phyloP scores from a whole-genome alignment of 92 coral and sea anemone species.

The Zoanthus gigantus region DNA sequence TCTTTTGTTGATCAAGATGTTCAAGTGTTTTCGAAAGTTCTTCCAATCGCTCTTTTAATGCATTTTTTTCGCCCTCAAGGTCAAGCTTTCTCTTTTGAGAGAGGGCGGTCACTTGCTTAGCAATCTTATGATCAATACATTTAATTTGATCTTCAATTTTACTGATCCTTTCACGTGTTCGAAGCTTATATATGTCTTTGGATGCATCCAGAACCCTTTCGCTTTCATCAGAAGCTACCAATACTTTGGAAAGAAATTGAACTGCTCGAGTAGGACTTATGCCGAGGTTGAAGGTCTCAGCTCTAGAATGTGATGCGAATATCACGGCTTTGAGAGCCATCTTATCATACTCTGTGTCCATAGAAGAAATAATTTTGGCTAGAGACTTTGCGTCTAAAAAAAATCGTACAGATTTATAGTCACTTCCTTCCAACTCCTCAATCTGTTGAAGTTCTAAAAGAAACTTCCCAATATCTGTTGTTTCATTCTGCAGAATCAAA shows the following conservation, averaged over 20 bases:
- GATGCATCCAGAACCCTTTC: slow-evolving; percentile 53
- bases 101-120: not conserved
- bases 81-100: slow-evolving; percentile 24
- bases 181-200: slow-evolving; percentile 56
- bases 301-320: slow-evolving; percentile 64
- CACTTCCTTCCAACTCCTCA: slow-evolving; percentile 51
- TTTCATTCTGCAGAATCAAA: slow-evolving; percentile 61
- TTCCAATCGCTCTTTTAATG: slow-evolving; percentile 32
- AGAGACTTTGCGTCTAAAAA: slow-evolving; percentile 30
- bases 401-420: slow-evolving; percentile 16
- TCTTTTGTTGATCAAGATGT: slow-evolving; percentile 22
- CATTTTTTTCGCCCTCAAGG: slow-evolving; percentile 25
- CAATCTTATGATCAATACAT: slow-evolving; percentile 40
- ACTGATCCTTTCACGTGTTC: slow-evolving; percentile 52
- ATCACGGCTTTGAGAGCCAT: slow-evolving; percentile 56
- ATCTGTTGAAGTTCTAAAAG: slow-evolving; percentile 56
- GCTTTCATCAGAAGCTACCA: slow-evolving; percentile 52
- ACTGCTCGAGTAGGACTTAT: slow-evolving; percentile 48
- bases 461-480: slow-evolving; percentile 48
- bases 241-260: slow-evolving; percentile 53
- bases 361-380: not conserved
- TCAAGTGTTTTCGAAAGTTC: slow-evolving; percentile 10
- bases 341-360: slow-evolving; percentile 2
- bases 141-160: slow-evolving; percentile 57
- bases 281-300: slow-evolving; percentile 56